Conservation (phyloP, 1,140 invertebrate species). For the Heliconius eleuchia region DNA sequence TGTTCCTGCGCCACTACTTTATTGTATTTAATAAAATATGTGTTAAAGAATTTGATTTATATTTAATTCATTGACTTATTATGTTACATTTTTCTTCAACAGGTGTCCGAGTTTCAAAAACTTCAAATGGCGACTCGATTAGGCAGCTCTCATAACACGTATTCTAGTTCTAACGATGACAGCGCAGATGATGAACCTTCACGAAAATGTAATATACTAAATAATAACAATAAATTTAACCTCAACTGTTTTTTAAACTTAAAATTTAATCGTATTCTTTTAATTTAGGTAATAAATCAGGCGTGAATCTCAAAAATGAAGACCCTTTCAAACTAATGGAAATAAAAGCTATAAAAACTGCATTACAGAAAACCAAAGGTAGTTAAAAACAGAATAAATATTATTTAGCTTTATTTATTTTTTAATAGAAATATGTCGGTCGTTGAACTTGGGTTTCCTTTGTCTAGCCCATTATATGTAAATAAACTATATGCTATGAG, state of each 20-base stretch:
- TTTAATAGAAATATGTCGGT: constrained; percentile 4
- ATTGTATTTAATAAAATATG: too few relatives aligned
- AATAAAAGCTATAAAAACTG: constrained; percentile 75
- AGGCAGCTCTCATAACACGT: constrained; percentile 63
- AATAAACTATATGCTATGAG: too few relatives aligned
- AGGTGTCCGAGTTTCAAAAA: constrained; percentile 79
- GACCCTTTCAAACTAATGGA: constrained; percentile 77
- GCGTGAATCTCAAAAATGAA: constrained; percentile 70
- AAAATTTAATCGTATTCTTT: not conserved
- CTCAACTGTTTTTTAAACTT: not conserved
- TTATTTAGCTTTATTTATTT: not conserved
- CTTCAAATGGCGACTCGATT: constrained; percentile 70
- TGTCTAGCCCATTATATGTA: too few relatives aligned
- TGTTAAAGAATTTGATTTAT: not conserved
- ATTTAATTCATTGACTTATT: constrained; percentile 17
- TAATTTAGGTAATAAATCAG: constrained; percentile 64
- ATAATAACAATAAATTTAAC: not conserved
- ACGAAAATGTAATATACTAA: constrained; percentile 54
- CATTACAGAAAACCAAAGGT: constrained; percentile 77
- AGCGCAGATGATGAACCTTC: constrained; percentile 63
- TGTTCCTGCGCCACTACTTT: too few relatives aligned
- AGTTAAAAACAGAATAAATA: not conserved
- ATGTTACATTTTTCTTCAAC: constrained; percentile 35
- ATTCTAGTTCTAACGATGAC: constrained; percentile 71
- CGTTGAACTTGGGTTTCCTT: too few relatives aligned